Percentiles rank a stretch among this genome's conserved stretches.
These are phyloP conservation scores for Enteromius afrohamiltoni DNA, from an alignment of 2,797 vertebrate genomes.

Conservation along the genomic window DNA sequence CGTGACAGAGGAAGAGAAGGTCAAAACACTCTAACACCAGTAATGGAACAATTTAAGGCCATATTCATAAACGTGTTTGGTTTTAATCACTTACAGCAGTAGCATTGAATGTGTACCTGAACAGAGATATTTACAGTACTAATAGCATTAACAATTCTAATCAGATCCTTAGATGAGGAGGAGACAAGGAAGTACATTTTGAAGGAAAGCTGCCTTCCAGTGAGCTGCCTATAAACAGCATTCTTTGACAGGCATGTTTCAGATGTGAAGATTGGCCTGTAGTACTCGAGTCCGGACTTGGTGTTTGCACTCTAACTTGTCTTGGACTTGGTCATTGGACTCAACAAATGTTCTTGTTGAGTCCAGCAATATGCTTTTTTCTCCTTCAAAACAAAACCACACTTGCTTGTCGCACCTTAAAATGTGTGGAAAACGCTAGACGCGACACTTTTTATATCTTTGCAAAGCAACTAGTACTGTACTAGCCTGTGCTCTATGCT, in stretches of 20 bases:
- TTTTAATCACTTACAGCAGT: constrained; percentile 9
- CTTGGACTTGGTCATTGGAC: too few relatives aligned
- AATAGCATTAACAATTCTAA: not conserved
- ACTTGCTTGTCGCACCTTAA: too few relatives aligned
- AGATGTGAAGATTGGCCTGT: not conserved
- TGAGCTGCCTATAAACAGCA: not conserved
- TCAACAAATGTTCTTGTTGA: too few relatives aligned
- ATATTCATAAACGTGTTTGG: not conserved
- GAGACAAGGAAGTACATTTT: not conserved
- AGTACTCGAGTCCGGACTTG: too few relatives aligned
- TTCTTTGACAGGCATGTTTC: not conserved
- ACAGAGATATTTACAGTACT: constrained; percentile 1
- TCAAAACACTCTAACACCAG: constrained; percentile 46
- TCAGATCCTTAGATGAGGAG: not conserved
- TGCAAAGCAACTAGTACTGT: too few relatives aligned
- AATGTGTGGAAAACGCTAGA: too few relatives aligned
- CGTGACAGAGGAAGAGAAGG: constrained; percentile 52
- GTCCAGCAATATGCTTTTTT: too few relatives aligned
- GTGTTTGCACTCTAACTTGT: too few relatives aligned
- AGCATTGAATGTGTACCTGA: not conserved
- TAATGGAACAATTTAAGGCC: constrained; percentile 9
- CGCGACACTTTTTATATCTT: too few relatives aligned
- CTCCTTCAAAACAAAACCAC: too few relatives aligned
- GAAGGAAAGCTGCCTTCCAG: not conserved
- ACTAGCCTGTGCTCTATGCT: too few relatives aligned